Percentiles rank a stretch among this genome's conserved stretches.
phyloP scores from a whole-genome alignment of 1,140 invertebrate genomes.

The Zaprionus africanus region DNA sequence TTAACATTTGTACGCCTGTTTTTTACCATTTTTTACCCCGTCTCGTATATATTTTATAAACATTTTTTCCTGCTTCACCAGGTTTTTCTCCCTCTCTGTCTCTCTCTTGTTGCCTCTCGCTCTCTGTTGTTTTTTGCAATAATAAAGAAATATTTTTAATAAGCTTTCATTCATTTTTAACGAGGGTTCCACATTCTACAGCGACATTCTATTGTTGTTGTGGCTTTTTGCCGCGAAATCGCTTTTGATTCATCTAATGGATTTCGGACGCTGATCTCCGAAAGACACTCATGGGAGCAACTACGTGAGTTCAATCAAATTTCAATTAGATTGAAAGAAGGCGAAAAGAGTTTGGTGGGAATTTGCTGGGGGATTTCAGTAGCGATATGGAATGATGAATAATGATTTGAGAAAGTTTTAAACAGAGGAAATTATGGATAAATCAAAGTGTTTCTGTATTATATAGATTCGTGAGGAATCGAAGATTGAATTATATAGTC shows the following conservation, averaged over 20 bases:
- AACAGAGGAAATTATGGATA: too few species aligned
- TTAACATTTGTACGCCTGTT: slow-evolving; percentile 81
- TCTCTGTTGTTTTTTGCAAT: slow-evolving; percentile 52
- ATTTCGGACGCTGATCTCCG: slow-evolving; percentile 52
- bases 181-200: slow-evolving; percentile 76
- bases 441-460: too few species aligned
- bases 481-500: too few species aligned
- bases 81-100: slow-evolving; percentile 24
- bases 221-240: slow-evolving; percentile 44
- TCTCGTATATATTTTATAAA: slow-evolving; percentile 34
- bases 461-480: too few species aligned
- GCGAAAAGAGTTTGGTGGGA: neutral
- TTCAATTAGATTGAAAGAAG: slow-evolving; percentile 48
- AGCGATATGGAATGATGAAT: neutral
- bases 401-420: neutral
- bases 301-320: slow-evolving; percentile 61
- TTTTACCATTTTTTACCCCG: slow-evolving; percentile 50
- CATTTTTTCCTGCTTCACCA: slow-evolving; percentile 36
- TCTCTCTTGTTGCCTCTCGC: slow-evolving; percentile 25
- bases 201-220: slow-evolving; percentile 65
- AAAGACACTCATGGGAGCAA: slow-evolving; percentile 61
- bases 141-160: slow-evolving; percentile 83
- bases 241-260: slow-evolving; percentile 79
- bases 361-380: neutral
- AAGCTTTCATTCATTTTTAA: slow-evolving; percentile 83